These are phyloP conservation scores for Metalampra italica DNA, from an alignment of 2,888 invertebrate genomes.

Conservation along the genomic window DNA sequence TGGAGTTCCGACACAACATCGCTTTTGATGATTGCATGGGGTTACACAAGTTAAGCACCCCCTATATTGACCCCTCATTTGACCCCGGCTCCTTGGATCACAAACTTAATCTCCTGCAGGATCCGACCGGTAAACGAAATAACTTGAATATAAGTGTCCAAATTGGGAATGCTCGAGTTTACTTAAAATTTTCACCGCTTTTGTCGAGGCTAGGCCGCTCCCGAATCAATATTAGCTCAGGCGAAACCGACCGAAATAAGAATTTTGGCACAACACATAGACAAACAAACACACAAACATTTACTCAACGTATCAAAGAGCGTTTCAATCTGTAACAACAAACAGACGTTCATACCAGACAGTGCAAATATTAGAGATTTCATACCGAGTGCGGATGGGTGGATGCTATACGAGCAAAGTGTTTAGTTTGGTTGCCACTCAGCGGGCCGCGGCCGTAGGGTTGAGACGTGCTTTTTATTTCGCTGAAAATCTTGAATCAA, in stretches of 20 bases:
- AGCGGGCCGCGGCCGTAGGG: background rate
- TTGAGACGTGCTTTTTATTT: background rate
- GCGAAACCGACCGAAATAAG: constrained; percentile 21
- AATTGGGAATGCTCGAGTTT: background rate
- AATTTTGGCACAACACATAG: constrained; percentile 19
- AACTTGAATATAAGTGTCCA: too few relatives aligned
- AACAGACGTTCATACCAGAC: constrained; percentile 39
- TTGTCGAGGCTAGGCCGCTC: background rate
- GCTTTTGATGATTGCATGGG: too few relatives aligned
- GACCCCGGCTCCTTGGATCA: too few relatives aligned
- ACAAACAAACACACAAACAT: constrained; percentile 42
- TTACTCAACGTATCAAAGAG: constrained; percentile 46
- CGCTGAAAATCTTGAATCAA: too few relatives aligned
- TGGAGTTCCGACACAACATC: too few relatives aligned
- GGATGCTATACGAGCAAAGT: background rate
- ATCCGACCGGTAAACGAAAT: too few relatives aligned
- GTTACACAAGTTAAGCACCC: too few relatives aligned
- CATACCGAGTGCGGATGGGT: constrained; percentile 9
- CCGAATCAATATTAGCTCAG: constrained; percentile 14
- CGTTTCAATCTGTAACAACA: constrained; percentile 42
- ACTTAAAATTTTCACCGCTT: background rate
- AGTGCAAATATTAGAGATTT: constrained; percentile 36
- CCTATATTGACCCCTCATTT: too few relatives aligned
- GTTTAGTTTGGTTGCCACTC: constrained; percentile 1
- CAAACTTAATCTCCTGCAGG: too few relatives aligned